Evolutionary conservation across 2,113 vertebrate species (phyloP), one percentile per base, ranked within the genome.

Genomic region (Trinectes maculatus): DNA sequence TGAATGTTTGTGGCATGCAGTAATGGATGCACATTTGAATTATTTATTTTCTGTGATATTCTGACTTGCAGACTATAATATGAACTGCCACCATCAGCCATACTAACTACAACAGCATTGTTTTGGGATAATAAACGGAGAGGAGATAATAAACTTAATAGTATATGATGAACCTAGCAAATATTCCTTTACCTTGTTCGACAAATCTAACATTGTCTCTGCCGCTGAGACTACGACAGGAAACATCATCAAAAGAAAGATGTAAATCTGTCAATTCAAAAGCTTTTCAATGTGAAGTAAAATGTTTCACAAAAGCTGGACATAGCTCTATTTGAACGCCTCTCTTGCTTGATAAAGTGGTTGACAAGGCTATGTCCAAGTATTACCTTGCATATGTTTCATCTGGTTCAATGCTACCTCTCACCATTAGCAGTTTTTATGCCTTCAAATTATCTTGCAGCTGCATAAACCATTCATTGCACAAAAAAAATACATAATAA

Each of bases 211-310:
- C 2, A 31, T 10, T 6, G 13, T 77, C 12, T 46, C 39, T 34
- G 15, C 51, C 15, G 42, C 28, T 29, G 19, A 24, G 49, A 68
- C 9, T 28, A 29, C 29, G 34, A 55, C 51, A 59, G 19, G 4
- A 28, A 42, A n/a, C 51, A 49, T 55, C 8, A 61, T 70, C 48
- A 78, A 72, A 82, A 57, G 69, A 34, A 51, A 58, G 3, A 5
- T 31, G 9, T 57, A 21, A n/a, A 60, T 39, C 48, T 58, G 59
- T 73, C n/a, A 37, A 8, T 53, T 60, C 6, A 48, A 52, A 42
- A 51, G 24, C 12, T 55, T 70, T 82, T 62, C 22, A 44, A 18
- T 18, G 22, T 43, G 46, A 67, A 68, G 40, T 13, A 1, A 28
- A 55, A 74, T 67, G 43, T 36, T 39, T 58, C 36, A 49, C 25